These are phyloP conservation scores for Cyanocitta stelleri DNA, from an alignment of 2,113 vertebrate species.

Conservation along the genomic window DNA sequence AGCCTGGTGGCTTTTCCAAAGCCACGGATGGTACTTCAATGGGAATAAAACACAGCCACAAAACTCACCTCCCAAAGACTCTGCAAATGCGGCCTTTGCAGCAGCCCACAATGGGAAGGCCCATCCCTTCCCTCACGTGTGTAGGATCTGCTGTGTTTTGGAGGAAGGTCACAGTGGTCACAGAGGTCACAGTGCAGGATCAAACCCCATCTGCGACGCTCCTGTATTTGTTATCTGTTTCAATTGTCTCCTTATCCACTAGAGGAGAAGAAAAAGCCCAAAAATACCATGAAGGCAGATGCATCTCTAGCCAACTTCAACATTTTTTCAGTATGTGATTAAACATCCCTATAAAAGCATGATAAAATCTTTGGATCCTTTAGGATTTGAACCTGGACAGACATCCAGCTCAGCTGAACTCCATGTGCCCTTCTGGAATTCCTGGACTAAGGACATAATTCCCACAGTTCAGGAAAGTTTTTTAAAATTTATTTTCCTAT, in stretches of 20 bases:
- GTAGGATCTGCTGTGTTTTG: neutral
- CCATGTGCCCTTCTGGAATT: neutral
- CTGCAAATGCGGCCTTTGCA: neutral
- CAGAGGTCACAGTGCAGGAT: neutral
- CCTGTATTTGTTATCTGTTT: neutral
- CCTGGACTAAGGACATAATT: constrained; percentile 27
- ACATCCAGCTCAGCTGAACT: neutral
- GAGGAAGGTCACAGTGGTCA: too few relatives aligned
- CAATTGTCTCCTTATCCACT: neutral
- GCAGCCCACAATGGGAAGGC: neutral
- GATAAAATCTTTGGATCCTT: constrained; percentile 21
- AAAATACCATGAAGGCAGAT: neutral
- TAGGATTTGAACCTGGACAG: neutral
- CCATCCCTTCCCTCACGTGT: neutral
- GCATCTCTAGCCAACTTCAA: neutral
- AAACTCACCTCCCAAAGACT: neutral
- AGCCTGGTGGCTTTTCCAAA: neutral
- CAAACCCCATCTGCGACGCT: rapidly evolving
- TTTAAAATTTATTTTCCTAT: neutral
- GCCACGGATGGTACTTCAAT: neutral
- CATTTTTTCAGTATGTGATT: constrained; percentile 23
- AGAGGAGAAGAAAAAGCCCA: neutral
- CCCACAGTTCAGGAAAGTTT: neutral
- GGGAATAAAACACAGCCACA: neutral
- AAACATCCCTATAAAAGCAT: neutral